phyloP scores from a whole-genome alignment of 2,113 vertebrate genomes.

The Nanorana parkeri region DNA sequence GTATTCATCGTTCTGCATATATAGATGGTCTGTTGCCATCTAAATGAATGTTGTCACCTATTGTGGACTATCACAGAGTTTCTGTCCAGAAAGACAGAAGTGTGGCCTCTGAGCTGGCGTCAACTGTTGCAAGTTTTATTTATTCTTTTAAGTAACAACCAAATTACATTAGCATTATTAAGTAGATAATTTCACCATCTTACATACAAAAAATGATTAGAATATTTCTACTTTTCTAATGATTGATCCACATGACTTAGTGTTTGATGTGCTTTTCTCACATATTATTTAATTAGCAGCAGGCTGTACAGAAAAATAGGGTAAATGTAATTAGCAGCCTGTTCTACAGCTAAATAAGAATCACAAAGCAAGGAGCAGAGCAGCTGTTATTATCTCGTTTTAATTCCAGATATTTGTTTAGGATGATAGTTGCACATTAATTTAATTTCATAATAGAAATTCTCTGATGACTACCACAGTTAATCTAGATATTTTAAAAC shows the following conservation, averaged over 20 bases:
- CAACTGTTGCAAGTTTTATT: too few relatives aligned
- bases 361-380: constrained; percentile 1
- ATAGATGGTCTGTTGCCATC: too few relatives aligned
- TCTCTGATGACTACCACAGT: neutral
- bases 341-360: constrained; percentile 1
- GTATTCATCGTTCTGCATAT: too few relatives aligned
- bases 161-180: too few relatives aligned
- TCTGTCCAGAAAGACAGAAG: too few relatives aligned
- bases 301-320: constrained; percentile 19
- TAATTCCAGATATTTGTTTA: constrained; percentile 24
- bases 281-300: constrained; percentile 36
- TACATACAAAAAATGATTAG: neutral
- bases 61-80: too few relatives aligned
- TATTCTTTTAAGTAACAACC: too few relatives aligned
- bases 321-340: constrained; percentile 34
- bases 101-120: too few relatives aligned
- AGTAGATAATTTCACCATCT: constrained; percentile 8
- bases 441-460: neutral
- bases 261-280: constrained; percentile 22
- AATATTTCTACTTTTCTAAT: constrained; percentile 27
- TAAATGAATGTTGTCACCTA: too few relatives aligned
- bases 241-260: constrained; percentile 7
- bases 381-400: constrained; percentile 22
- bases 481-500: neutral
- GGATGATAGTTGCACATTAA: constrained; percentile 11